Conservation (phyloP, 2,888 invertebrate species). For the Carabus problematicus region DNA sequence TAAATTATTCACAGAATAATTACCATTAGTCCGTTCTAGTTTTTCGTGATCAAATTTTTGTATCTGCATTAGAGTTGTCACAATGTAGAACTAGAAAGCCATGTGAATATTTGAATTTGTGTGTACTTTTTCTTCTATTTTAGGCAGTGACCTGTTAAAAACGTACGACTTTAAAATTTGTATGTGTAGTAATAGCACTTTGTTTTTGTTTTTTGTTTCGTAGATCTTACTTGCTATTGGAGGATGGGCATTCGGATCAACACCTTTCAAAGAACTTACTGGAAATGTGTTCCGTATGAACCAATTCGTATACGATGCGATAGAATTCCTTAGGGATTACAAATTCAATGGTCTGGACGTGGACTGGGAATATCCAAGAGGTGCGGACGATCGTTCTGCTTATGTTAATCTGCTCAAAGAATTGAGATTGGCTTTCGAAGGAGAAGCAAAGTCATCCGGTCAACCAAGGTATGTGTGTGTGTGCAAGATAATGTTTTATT, state of each 20-base stretch:
- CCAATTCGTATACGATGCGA: slow-evolving; percentile 93
- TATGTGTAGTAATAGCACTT: too few species aligned
- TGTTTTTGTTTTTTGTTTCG: too few species aligned
- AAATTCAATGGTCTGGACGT: slow-evolving; percentile 93
- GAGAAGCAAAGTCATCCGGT: slow-evolving; percentile 87
- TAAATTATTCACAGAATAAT: too few species aligned
- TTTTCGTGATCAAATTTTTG: too few species aligned
- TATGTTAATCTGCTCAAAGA: slow-evolving; percentile 87
- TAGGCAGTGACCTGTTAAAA: too few species aligned
- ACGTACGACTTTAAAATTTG: too few species aligned
- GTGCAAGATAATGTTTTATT: not conserved
- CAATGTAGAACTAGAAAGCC: too few species aligned
- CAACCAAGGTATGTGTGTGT: slow-evolving; percentile 66
- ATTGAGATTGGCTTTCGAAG: slow-evolving; percentile 89
- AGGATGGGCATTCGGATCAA: slow-evolving; percentile 96
- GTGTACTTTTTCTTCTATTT: too few species aligned
- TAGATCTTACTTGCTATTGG: slow-evolving; percentile 87
- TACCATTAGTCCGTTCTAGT: too few species aligned
- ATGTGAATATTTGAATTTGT: too few species aligned
- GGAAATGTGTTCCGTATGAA: slow-evolving; percentile 93
- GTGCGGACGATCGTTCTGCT: slow-evolving; percentile 83
- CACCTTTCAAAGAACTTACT: slow-evolving; percentile 91
- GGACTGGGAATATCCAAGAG: slow-evolving; percentile 94
- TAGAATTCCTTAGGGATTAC: slow-evolving; percentile 88
- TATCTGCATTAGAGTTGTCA: too few species aligned